Base-by-base conservation (phyloP, 2,888 invertebrate species). In the Acleris holmiana region DNA sequence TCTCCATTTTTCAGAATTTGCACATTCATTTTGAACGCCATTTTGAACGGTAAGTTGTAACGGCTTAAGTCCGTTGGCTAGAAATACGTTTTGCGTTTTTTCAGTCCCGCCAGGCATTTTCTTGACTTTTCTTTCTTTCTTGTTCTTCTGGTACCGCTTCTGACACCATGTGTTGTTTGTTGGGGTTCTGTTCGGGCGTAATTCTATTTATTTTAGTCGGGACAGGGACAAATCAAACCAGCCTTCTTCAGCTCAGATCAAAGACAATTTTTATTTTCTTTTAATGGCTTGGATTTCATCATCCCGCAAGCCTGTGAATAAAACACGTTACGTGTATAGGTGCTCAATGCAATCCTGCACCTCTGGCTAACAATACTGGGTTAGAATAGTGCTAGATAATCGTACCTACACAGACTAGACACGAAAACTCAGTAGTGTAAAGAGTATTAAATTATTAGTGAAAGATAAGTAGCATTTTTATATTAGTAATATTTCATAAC, bases 401-500 rank as follows among this genome's bases (percentile, higher is more conserved):
- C 17, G 51, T 51, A 51, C 18, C 29, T 51, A 51, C 29, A 51
- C 29, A 29, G 51, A 29, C 51, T 35, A 51, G 51, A 51, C 29
- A 29, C 17, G 29, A 51, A 51, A 29, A 29, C 29, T 51, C 17
- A 29, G 51, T 51, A 29, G 18, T 51, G 29, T 51, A 51, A 18
- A 51, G 51, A 51, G 29, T 50, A 50, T 51, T 51, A 29, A 51
- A 29, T 51, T 29, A 51, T 51, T 51, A 51, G 51, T 51, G 51
- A 29, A 51, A 40, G 46, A 55, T 55, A 58, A 57, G 57, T 58
- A 29, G 40, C 48, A 48, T 49, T 47, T 57, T 19, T 47, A 41
- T 53, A 51, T 56, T 57, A 56, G 46, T 56, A 29, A 56, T 56
- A 56, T 56, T 56, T 56, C 46, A 56, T 56, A 56, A 56, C 46